Evolutionary conservation across 2,888 invertebrate genomes (phyloP).

Genomic region (Agonopterix alstromeriana): DNA sequence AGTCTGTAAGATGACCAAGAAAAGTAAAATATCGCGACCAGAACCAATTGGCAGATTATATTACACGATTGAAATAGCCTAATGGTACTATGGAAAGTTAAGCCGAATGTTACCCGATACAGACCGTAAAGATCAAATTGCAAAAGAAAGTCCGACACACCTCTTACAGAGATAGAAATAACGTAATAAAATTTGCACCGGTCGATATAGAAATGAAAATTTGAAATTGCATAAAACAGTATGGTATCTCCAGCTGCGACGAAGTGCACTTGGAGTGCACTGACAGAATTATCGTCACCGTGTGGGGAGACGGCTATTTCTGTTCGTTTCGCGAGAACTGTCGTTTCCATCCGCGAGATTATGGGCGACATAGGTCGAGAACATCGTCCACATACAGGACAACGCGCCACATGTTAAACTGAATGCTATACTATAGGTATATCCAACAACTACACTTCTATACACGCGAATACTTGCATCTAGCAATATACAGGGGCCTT

Average conservation of each 20-base stretch:
- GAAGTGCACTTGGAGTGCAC: conserved; percentile 60
- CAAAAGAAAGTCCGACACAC: conserved; percentile 56
- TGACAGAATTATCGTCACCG: conserved; percentile 61
- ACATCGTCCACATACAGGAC: conserved; percentile 17
- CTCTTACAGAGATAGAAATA: conserved; percentile 37
- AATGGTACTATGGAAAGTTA: conserved; percentile 11
- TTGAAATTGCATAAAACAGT: conserved; percentile 42
- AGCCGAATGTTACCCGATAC: conserved; percentile 44
- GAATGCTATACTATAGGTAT: too few relatives aligned
- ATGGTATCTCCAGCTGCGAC: conserved; percentile 57
- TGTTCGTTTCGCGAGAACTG: conserved; percentile 61
- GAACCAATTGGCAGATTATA: too few relatives aligned
- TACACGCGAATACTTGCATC: background rate
- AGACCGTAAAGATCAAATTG: conserved; percentile 46
- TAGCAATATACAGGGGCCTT: too few relatives aligned
- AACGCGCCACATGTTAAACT: conserved; percentile 18
- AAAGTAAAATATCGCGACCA: too few relatives aligned
- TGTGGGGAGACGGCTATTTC: conserved; percentile 61
- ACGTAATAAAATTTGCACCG: conserved; percentile 39
- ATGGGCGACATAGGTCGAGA: conserved; percentile 37
- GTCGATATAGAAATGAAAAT: conserved; percentile 32
- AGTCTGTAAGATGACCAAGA: too few relatives aligned
- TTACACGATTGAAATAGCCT: too few relatives aligned
- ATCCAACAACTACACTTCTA: too few relatives aligned
- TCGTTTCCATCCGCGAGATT: conserved; percentile 45